Conservation (phyloP, 1,140 invertebrate genomes). For the Belonocnema kinseyi region DNA sequence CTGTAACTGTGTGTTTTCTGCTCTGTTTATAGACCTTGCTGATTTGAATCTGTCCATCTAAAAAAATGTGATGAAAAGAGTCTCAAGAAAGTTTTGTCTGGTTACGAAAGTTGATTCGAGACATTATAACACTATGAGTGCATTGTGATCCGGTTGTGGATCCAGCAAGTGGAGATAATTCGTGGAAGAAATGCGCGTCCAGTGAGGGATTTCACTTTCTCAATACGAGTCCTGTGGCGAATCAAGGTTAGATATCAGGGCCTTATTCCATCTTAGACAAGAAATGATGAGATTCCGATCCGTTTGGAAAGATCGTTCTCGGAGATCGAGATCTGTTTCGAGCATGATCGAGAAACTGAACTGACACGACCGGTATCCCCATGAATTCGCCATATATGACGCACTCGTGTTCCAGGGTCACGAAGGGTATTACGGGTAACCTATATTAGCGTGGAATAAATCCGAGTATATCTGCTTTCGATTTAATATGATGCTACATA, state of each 20-base stretch:
- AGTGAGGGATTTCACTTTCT: constrained; percentile 50
- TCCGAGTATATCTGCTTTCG: not conserved
- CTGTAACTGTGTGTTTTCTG: too few species aligned
- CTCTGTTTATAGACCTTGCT: not conserved
- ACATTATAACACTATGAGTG: not conserved
- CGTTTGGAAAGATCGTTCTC: constrained; percentile 35
- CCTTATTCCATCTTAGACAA: constrained; percentile 25
- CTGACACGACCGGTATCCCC: constrained; percentile 44
- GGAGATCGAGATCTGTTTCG: constrained; percentile 7
- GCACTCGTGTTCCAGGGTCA: constrained; percentile 46
- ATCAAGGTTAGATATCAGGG: constrained; percentile 39
- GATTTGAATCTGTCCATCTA: not conserved
- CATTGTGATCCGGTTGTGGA: constrained; percentile 7
- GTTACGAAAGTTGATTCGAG: not conserved
- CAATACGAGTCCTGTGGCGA: constrained; percentile 49
- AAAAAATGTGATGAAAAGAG: not conserved
- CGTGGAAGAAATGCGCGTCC: constrained; percentile 22
- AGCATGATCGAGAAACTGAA: constrained; percentile 47
- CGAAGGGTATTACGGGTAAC: constrained; percentile 30
- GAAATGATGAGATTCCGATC: constrained; percentile 44
- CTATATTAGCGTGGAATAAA: constrained; percentile 12
- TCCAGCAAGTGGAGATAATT: constrained; percentile 17
- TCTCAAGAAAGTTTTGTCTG: not conserved
- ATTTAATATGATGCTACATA: constrained; percentile 12
- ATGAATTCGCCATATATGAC: constrained; percentile 45